These are phyloP conservation scores for Hydrozoanthus tunicans DNA, from an alignment of 64 coral and sea anemone species.

Conservation along the genomic window DNA sequence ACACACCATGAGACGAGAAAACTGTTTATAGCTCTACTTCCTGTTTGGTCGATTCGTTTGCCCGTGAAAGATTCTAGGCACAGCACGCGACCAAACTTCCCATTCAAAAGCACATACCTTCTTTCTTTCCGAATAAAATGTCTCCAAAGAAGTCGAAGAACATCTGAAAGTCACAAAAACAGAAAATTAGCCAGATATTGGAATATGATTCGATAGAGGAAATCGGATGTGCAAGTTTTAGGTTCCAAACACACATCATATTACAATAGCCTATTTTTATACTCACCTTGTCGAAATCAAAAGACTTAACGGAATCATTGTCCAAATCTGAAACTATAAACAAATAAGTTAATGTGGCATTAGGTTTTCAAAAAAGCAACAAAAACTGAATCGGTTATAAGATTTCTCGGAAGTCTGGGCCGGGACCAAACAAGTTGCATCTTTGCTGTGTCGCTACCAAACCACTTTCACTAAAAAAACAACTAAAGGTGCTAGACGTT, in stretches of 20 bases:
- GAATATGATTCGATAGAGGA: background rate
- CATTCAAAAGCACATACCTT: conserved; percentile 5
- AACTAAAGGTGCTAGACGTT: no score
- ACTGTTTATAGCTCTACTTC: conserved; percentile 13
- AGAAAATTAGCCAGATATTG: background rate
- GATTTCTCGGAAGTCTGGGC: background rate
- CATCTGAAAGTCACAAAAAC: conserved; percentile 43
- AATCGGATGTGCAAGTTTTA: background rate
- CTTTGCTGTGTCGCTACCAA: background rate
- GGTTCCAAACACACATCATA: conserved; percentile 12
- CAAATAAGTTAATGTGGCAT: background rate
- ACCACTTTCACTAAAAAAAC: no score
- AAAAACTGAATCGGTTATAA: conserved; percentile 6
- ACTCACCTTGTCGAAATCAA: conserved; percentile 55
- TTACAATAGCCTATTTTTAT: conserved; percentile 17
- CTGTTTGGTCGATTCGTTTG: background rate
- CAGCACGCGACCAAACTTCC: background rate
- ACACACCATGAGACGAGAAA: background rate
- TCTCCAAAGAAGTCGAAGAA: conserved; percentile 64
- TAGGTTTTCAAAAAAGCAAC: background rate
- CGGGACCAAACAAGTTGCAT: background rate
- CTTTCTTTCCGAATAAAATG: conserved; percentile 52
- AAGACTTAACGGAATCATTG: conserved; percentile 45
- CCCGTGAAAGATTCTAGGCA: background rate
- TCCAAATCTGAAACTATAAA: conserved; percentile 57